Percentiles rank a stretch among this genome's conserved stretches.
Conservation (phyloP, 2,113 vertebrate species). For the Strix aluco region DNA sequence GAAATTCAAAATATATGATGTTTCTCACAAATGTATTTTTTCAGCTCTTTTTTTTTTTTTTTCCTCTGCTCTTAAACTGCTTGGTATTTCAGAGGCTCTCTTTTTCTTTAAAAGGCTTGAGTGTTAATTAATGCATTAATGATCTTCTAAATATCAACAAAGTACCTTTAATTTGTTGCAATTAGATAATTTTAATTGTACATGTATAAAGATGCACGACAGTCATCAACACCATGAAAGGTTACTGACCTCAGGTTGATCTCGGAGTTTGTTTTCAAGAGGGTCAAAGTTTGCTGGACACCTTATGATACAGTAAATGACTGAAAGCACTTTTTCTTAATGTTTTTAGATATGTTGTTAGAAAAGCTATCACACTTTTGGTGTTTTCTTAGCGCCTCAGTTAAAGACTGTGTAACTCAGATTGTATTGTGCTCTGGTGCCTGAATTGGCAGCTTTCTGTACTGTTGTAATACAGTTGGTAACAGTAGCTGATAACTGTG, state of each 20-base stretch:
- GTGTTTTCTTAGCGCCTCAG: neutral
- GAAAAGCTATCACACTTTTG: neutral
- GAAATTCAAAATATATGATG: neutral
- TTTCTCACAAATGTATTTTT: neutral
- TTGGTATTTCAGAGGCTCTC: neutral
- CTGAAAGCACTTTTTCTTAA: neutral
- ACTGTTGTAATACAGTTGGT: neutral
- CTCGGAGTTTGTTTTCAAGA: neutral
- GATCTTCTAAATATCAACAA: neutral
- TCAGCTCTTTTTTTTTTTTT: neutral
- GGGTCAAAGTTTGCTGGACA: neutral
- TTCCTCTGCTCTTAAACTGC: neutral
- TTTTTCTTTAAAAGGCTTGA: neutral
- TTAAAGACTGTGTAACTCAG: neutral
- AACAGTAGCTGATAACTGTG: neutral
- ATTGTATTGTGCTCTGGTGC: neutral
- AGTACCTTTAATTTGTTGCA: neutral
- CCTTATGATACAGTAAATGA: neutral
- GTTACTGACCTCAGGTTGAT: neutral
- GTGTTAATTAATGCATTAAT: neutral
- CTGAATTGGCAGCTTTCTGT: neutral
- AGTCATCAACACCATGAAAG: neutral
- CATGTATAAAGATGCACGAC: accelerated
- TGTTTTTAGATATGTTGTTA: accelerated
- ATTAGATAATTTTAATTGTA: neutral